Evolutionary conservation across 1,140 invertebrate genomes (phyloP), one percentile per base, ranked within the genome.

Genomic region (Nephila pilipes): DNA sequence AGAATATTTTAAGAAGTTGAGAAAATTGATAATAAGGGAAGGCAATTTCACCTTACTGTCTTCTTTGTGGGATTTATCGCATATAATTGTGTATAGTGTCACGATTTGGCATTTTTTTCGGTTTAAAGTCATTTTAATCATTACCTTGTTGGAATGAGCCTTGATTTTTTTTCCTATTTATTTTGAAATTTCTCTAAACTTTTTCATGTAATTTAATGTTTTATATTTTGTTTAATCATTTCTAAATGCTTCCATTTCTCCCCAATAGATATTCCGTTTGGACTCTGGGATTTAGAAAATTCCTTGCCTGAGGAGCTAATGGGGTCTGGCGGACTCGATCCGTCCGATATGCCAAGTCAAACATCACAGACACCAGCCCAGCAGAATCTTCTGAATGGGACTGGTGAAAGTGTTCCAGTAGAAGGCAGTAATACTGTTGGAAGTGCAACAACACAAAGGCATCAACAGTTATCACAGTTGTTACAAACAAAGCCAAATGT

Each of bases 261-360:
- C 80, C 85, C 93, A 94, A 60, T 95, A 97, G 97, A 97, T 96
- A 96, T 97, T 94, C 36, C 38, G 10, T 97, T 98, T 95, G 97
- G 97, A 96, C 96, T 97, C 95, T 90, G 87, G 92, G 97, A 98
- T 96, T 96, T 98, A 95, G 98, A 98, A 96, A 98, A 98, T 96
- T 97, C 98, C 96, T 97, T 99, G 93, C 98, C 98, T 58, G 98
- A 99, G 96, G 98, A 99, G 96, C 96, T 99, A 87, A 97, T 98
- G 94, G 94, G 93, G 36, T 93, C 94, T 79, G 94, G 93, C 94
- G 94, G 94, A 57, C 93, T 90, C 89, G 93, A 90, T 65, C 81
- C 90, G 75, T 90, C 93, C 83, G 94, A 94, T 58, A 87, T 94
- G 54, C 65, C 81, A 57, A 46, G 69, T 38, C 83, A 87, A 55